Evolutionary conservation across 2,888 invertebrate genomes (phyloP), one percentile per base, ranked within the genome.

Genomic region (Callimorpha dominula): DNA sequence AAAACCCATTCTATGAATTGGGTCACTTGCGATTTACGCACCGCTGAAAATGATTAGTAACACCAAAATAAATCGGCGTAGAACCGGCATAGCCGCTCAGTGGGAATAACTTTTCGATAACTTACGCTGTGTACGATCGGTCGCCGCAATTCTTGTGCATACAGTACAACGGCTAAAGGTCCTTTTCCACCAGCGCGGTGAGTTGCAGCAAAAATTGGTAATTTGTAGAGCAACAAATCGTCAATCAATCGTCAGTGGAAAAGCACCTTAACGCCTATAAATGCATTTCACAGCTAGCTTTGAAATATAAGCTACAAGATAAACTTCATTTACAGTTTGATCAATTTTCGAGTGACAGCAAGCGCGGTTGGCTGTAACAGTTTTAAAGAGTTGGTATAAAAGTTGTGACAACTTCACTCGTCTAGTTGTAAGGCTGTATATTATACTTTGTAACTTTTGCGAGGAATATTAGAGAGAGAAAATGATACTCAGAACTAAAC

Each of bases 1-100:
- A 87, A 69, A 87, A 85, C 83, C 82, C 72, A 75, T 77, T 43
- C 46, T 70, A 71, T 66, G 79, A 90, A 88, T 86, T 88, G 82
- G 88, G 87, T 88, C 87, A 88, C 78, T 82, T 81, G 72, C 73
- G 68, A 82, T 80, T 81, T 79, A 80, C 79, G 73, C 62, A 69
- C 52, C 4, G 7, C 64, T 49, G 60, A 14, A 57, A 6, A 40
- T 50, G 2, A 65, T 40, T 65, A 9, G 4, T 65, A 2, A n/a
- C 67, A 60, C 42, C 40, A 31, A 9, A 66, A 17, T 17, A n/a
- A 50, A 2, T 20, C 62, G 57, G 20, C 69, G 11, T 57, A 9
- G 40, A 6, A 4, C 20, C 62, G 46, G 17, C 63, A 50, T 17
- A n/a, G 46, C 46, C 72, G 70, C 81, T 68, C 42, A 68, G 72